These are phyloP conservation scores for Hydrocynus forskahlii DNA, from an alignment of 2,797 vertebrate genomes.

Conservation along the genomic window DNA sequence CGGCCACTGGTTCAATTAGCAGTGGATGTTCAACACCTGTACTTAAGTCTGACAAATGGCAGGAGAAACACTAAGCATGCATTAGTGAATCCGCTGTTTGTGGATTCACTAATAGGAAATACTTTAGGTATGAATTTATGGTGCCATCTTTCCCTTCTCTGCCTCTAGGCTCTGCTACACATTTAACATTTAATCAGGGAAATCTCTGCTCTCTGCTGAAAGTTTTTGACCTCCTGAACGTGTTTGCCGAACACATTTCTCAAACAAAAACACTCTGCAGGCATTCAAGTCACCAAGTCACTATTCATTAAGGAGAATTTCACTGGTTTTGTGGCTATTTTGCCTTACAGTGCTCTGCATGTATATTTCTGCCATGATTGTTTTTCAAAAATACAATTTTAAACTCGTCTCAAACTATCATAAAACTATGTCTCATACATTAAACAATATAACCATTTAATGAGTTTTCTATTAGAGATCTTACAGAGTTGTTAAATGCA, in stretches of 20 bases:
- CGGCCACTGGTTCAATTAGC: slow-evolving; percentile 22
- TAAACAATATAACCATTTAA: too few species aligned
- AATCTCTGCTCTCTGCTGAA: not conserved
- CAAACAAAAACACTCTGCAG: not conserved
- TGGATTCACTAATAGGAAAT: slow-evolving; percentile 14
- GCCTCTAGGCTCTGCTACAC: not conserved
- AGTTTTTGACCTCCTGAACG: not conserved
- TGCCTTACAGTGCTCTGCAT: too few species aligned
- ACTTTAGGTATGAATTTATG: not conserved
- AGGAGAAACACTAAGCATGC: slow-evolving; percentile 1
- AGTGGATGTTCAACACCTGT: slow-evolving; percentile 18
- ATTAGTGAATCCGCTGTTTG: not conserved
- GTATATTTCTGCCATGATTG: not conserved
- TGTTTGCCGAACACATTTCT: not conserved
- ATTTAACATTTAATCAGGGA: not conserved
- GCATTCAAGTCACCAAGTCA: too few species aligned
- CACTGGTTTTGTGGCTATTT: too few species aligned
- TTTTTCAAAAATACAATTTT: not conserved
- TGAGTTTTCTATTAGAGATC: not conserved
- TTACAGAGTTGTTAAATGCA: not conserved
- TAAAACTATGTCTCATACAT: not conserved
- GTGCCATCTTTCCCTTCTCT: too few species aligned
- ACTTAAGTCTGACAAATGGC: slow-evolving; percentile 26
- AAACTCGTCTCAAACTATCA: not conserved
- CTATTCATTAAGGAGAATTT: too few species aligned